Conservation (phyloP, 2,888 invertebrate genomes). For the Lepidocyrtoides sp. region DNA sequence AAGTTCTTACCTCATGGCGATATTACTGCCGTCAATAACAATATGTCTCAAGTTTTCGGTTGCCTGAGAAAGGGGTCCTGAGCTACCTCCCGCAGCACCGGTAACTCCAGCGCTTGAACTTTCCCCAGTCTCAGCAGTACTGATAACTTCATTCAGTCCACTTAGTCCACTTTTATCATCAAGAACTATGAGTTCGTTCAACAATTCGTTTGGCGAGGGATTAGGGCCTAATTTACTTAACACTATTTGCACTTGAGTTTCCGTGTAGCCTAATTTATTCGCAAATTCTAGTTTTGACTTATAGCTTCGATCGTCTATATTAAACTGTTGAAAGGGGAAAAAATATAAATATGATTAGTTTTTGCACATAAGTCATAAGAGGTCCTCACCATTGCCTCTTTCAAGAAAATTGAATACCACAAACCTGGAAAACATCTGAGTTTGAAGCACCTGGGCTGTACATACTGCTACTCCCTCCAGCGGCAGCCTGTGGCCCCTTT, state of each 20-base stretch:
- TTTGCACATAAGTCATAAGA: neutral
- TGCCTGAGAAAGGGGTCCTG: constrained; percentile 41
- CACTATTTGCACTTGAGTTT: constrained; percentile 92
- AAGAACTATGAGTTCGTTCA: constrained; percentile 95
- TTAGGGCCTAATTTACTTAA: constrained; percentile 94
- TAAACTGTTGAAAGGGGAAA: constrained; percentile 60
- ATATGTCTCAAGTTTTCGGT: constrained; percentile 89
- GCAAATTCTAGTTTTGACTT: constrained; percentile 91
- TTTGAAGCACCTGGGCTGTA: constrained; percentile 46
- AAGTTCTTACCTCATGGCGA: constrained; percentile 96
- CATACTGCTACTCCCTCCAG: neutral
- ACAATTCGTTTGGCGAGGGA: constrained; percentile 94
- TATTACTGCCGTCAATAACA: constrained; percentile 97
- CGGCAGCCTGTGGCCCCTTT: constrained; percentile 70
- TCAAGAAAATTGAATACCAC: neutral
- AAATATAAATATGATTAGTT: neutral
- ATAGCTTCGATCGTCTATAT: constrained; percentile 69
- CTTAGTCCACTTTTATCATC: constrained; percentile 86
- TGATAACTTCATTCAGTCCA: constrained; percentile 82
- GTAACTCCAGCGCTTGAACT: constrained; percentile 57
- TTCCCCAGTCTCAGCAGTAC: constrained; percentile 73
- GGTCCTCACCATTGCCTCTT: neutral
- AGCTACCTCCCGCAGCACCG: constrained; percentile 57
- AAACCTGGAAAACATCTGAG: constrained; percentile 64
- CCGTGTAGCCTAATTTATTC: constrained; percentile 96